Evolutionary conservation across 2,888 invertebrate genomes (phyloP), one percentile per base, ranked within the genome.

Genomic region (Buathra laborator): DNA sequence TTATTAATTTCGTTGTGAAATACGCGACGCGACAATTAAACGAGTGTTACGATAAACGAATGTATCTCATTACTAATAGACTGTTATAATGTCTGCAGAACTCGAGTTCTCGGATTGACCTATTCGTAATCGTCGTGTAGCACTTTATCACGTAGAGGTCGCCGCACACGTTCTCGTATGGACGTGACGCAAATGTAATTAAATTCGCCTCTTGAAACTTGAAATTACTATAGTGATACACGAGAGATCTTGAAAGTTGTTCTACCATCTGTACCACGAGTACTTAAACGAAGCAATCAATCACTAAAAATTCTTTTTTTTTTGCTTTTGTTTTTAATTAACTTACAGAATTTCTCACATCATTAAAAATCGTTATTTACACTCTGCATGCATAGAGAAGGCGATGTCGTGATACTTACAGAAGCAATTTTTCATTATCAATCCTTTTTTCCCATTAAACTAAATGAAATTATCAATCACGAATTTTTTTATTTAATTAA

Each of bases 181-280:
- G 70, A 80, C 71, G 66, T 80, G 72, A 72, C 70, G 44, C 44
- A 59, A 66, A 51, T 44, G 66, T 72, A 72, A 80, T 80, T 56
- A 53, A 80, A 72, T 44, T 66, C 64, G 44, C n/a, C 44, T 51
- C 66, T 56, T 44, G 53, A 5, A n/a, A 59, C 66, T 56, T 44
- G 44, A 6, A n/a, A 59, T 59, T 59, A 59, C 59, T 5, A 14
- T 4, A 14, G 5, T 12, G 59, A 59, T 29, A 59, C 32, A 32
- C 5, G 5, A 32, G 32, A 59, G 29, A 59, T 59, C 59, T 14
- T 29, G 24, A 59, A 29, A 59, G 12, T 59, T 32, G 59, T 12
- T 29, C 32, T 29, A 14, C 14, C 59, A 59, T 29, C 32, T 59
- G 59, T 6, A 29, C 29, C 59, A 59, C 24, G 59, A 59, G 24